These are phyloP conservation scores for Adelognathus sp. DNA, from an alignment of 2,888 invertebrate species.

Conservation along the genomic window DNA sequence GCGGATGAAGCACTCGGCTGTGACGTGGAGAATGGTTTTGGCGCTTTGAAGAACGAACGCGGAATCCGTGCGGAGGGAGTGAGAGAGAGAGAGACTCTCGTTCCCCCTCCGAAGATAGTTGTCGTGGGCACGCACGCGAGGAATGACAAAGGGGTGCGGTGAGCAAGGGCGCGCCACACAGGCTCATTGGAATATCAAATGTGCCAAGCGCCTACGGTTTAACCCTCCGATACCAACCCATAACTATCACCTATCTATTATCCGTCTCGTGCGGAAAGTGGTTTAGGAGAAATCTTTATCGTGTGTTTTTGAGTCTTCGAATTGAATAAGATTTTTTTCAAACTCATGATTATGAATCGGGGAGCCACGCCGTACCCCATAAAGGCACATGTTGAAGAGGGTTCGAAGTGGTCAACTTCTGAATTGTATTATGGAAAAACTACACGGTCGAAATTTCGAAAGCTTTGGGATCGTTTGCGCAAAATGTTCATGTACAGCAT, in stretches of 20 bases:
- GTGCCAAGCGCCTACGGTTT: constrained; percentile 39
- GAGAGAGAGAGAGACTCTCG: too few relatives aligned
- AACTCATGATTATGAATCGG: too few relatives aligned
- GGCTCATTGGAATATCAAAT: constrained; percentile 75
- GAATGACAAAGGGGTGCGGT: constrained; percentile 67
- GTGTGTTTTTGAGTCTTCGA: constrained; percentile 53
- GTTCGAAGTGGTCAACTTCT: too few relatives aligned
- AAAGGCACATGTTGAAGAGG: too few relatives aligned
- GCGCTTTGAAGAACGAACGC: constrained; percentile 1
- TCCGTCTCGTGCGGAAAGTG: not conserved
- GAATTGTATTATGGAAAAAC: too few relatives aligned
- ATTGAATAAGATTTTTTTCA: too few relatives aligned
- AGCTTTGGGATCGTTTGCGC: too few relatives aligned
- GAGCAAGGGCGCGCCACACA: constrained; percentile 64
- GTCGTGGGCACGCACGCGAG: constrained; percentile 70
- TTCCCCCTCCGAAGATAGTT: constrained; percentile 74
- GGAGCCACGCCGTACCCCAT: too few relatives aligned
- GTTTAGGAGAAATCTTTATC: not conserved
- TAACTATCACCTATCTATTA: not conserved
- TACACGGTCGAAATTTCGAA: too few relatives aligned
- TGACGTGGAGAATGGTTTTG: constrained; percentile 44
- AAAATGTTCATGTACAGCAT: too few relatives aligned
- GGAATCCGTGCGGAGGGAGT: not conserved
- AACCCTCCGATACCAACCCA: constrained; percentile 31
- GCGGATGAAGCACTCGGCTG: constrained; percentile 70